A percentile compares a stretch with the other conserved stretches of the same genome.
Evolutionary conservation across 2,113 vertebrate species (phyloP).

Genomic region (Bucco capensis): DNA sequence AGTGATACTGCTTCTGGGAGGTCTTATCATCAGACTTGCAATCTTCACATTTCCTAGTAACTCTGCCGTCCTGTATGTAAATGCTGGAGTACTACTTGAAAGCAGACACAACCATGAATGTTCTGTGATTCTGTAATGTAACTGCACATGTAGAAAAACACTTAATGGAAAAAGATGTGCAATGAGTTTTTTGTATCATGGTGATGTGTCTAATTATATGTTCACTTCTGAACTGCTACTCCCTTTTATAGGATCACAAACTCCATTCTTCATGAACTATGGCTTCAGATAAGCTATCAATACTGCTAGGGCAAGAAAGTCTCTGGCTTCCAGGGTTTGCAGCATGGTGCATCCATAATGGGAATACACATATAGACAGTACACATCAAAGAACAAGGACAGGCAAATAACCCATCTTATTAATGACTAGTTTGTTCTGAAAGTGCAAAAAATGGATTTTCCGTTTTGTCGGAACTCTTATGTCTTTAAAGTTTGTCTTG

Average conservation of each 20-base stretch:
- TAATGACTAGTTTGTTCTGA: not conserved
- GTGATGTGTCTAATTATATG: not conserved
- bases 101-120: too few species aligned
- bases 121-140: too few species aligned
- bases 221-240: not conserved
- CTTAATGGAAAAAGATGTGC: not conserved
- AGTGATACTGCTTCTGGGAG: not conserved
- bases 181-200: not conserved
- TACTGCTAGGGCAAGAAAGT: not conserved
- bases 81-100: not conserved
- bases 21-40: not conserved
- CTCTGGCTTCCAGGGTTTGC: not conserved
- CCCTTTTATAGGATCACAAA: not conserved
- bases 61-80: not conserved
- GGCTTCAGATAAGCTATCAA: not conserved
- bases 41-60: not conserved
- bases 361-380: not conserved
- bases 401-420: not conserved
- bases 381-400: not conserved
- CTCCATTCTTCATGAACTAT: not conserved
- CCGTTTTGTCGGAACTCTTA: not conserved
- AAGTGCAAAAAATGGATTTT: not conserved
- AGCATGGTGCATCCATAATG: not conserved
- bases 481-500: not conserved
- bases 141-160: not conserved